Base-by-base conservation (phyloP, 2,113 vertebrate species). In the Proteles cristata region DNA sequence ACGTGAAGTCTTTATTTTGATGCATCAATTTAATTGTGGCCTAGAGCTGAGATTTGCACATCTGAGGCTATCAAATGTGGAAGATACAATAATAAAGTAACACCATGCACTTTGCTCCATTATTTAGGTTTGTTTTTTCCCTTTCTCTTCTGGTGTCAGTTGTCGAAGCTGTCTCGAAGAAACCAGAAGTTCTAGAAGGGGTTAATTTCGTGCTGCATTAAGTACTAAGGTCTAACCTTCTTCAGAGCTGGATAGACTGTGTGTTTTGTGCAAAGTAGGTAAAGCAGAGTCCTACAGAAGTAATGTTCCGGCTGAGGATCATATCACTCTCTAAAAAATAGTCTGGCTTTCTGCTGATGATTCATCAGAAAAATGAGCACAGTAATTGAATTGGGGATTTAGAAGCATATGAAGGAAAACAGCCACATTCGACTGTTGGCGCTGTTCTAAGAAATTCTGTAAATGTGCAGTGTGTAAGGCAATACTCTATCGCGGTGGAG, bases 391-490 rank as follows among this genome's bases (percentile, higher is more conserved):
- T 89, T 79, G 86, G 81, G 48, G 85, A 85, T 95, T 96, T 98
- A 95, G 97, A 97, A 98, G 93, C 65, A 84, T 90, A 82, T 96
- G 84, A n/a, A 77, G 92, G 93, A 97, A 97, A 76, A 88, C 96
- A 96, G 43, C 80, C 16, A 17, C 19, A 33, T 73, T 94, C 48
- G 4, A 39, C 97, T 93, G 33, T 71, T 92, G 87, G 97, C 71
- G 14, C 81, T 58, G 7, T 97, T 74, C 31, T 45, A 76, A 93
- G 96, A 95, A 93, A 92, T 96, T 96, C 94, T 96, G 81, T 85
- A 97, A 63, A 23, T 73, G 12, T 95, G 71, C 84, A 87, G 3
- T 4, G 1, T 80, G 87, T 93, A 83, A 98, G 92, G 66, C 89
- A 33, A 17, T 80, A 39, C 94, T 97, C 93, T 2, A 19, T 63